Base-by-base conservation (phyloP, 2,888 invertebrate species). In the Ctena decussata region DNA sequence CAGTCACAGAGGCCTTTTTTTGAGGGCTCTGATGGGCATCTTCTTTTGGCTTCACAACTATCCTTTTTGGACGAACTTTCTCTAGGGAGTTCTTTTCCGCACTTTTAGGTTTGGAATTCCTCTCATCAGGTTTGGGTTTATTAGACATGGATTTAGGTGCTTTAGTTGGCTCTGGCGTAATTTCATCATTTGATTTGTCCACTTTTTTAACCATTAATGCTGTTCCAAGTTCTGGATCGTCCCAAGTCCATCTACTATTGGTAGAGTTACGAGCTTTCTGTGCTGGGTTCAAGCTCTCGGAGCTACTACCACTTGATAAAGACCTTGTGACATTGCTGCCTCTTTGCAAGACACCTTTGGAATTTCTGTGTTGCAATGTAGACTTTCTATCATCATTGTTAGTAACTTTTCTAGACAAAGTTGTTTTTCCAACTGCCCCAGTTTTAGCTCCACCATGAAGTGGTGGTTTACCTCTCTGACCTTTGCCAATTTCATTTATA, bases 1-100 rank as follows among this genome's bases (percentile, higher is more conserved):
- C 77, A 37, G 73, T 82, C 8, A 85, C 41, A 24, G 85, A 79
- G 12, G 70, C 30, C 6, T 27, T 6, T 24, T 30, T 39, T 18
- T 72, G 72, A 8, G 21, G 41, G 24, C 46, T 72, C 18, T 8
- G 44, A 35, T 12, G 3, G 24, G 35, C 0, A 32, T 5, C 35
- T 30, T 49, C 74, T 30, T 49, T 74, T 0, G 74, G 74, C n/a
- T 74, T 46, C n/a, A 74, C 74, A 12, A 53, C 37, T 21, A 74
- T 74, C 44, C 30, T 46, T 37, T 74, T 74, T 21, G 46, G 74
- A 8, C 32, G 24, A 35, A 74, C 74, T 18, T 53, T 74, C 2
- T 74, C 72, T 1, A 41, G 3, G 18, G 39, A 18, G 18, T 2
- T 12, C 11, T 35, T 35, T 8, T 32, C 35, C 41, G 39, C 44